Conservation (phyloP, 2,113 vertebrate genomes). For the Burhinus oedicnemus region DNA sequence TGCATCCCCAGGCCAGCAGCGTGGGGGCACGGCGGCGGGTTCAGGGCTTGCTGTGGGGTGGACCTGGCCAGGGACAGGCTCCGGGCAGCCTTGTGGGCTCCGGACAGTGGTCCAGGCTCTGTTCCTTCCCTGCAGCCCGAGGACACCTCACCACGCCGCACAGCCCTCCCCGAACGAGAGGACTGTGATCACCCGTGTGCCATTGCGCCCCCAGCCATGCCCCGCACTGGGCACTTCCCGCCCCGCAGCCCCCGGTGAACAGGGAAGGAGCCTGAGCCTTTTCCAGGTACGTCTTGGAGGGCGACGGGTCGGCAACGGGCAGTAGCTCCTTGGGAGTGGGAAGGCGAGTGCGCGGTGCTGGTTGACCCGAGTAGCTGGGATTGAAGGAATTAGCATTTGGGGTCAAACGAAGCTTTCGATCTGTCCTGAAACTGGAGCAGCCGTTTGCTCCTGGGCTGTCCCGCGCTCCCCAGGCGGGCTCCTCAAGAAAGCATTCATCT, state of each 20-base stretch:
- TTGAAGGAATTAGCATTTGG: background rate
- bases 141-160: accelerated
- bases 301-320: accelerated
- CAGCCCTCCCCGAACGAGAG: accelerated
- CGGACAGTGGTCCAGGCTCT: accelerated
- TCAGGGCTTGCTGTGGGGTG: accelerated
- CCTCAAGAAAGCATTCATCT: too few relatives aligned
- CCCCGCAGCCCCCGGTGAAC: background rate
- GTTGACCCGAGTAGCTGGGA: background rate
- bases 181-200: background rate
- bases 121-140: background rate
- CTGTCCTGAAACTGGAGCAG: background rate
- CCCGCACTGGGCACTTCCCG: background rate
- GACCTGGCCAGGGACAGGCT: background rate
- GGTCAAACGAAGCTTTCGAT: background rate
- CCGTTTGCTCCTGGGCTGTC: background rate
- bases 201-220: background rate
- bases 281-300: background rate
- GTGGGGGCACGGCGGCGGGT: accelerated
- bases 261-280: background rate
- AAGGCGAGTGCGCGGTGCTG: accelerated
- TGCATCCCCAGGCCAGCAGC: accelerated
- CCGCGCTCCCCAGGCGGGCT: too few relatives aligned
- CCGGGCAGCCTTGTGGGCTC: background rate
- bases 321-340: accelerated